phyloP scores from a whole-genome alignment of 2,888 invertebrate species.

The Drosophila infuscata region DNA sequence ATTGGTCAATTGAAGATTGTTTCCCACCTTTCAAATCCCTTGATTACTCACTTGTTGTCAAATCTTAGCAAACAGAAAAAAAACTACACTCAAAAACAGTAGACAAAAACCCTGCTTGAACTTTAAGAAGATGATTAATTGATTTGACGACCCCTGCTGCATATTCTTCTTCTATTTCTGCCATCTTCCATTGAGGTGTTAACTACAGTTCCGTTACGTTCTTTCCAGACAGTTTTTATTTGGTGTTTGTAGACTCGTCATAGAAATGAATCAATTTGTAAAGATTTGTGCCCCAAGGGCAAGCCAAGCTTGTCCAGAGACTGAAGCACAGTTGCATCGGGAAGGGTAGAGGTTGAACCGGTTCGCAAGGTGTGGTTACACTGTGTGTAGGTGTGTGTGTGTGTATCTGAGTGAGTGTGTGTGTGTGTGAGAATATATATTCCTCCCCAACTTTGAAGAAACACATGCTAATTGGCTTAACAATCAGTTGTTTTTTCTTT shows the following conservation, averaged over 20 bases:
- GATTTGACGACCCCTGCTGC: constrained; percentile 28
- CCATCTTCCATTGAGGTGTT: constrained; percentile 26
- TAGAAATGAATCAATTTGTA: constrained; percentile 58
- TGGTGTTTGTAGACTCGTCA: constrained; percentile 1
- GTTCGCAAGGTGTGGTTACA: constrained; percentile 41
- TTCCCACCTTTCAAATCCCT: neutral
- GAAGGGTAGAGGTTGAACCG: constrained; percentile 30
- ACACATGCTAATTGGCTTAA: constrained; percentile 75
- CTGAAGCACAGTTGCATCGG: constrained; percentile 14
- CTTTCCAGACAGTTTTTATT: constrained; percentile 4
- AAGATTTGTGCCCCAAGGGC: constrained; percentile 9
- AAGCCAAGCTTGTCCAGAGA: constrained; percentile 36
- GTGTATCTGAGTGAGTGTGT: constrained; percentile 16
- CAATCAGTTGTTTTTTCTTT: constrained; percentile 38
- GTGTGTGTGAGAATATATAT: constrained; percentile 22
- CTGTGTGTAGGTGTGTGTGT: constrained; percentile 18
- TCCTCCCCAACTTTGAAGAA: constrained; percentile 16
- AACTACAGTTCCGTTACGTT: constrained; percentile 17
- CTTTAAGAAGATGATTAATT: constrained; percentile 37
- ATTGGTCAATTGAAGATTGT: neutral
- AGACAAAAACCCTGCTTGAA: constrained; percentile 9
- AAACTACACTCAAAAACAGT: constrained; percentile 8
- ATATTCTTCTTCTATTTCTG: neutral
- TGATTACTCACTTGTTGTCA: constrained; percentile 32
- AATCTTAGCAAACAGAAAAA: neutral